Base-by-base conservation (phyloP, 2,113 vertebrate genomes). In the Cephalopholis sonnerati region DNA sequence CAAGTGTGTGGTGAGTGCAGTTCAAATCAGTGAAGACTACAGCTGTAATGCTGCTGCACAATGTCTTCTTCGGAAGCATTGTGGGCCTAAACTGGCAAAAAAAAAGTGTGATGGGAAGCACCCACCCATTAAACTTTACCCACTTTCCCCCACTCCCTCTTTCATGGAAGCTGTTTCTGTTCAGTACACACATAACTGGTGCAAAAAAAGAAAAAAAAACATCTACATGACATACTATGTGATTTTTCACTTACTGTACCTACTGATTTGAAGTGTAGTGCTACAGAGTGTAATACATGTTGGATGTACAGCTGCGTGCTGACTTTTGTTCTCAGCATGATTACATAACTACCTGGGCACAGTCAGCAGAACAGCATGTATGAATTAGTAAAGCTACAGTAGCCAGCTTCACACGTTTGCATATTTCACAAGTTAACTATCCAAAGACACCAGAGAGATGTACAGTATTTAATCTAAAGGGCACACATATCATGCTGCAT, bases 381-480 rank as follows among this genome's bases (percentile, higher is more conserved):
- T 92, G 70, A 88, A 86, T 89, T 79, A 87, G 55, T 74, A 70
- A 5, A 87, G 68, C 58, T 61, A 41, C 48, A 73, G 78, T 0
- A 62, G 69, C 25, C 63, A 57, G 22, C 71, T 50, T 76, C 44
- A 71, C 69, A 24, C 17, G 9, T 59, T 46, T 51, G 1, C 63
- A 58, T 55, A 12, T 27, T 63, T 50, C 53, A n/a, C 75, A 59
- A 53, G 6, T 54, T 4, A 64, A 4, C 67, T 55, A 36, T 61
- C 64, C 12, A 0, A 25, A 76, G n/a, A 66, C 0, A 8, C 7
- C 46, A 36, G 39, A 3, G 59, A 82, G 39, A 58, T 65, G 16
- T 16, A 53, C 20, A 32, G 20, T 4, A 53, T 66, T 82, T 72
- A 65, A 59, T 22, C 39, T 66, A 70, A 51, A 69, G 50, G 10